Evolutionary conservation across 2,888 invertebrate genomes (phyloP), one percentile per base, ranked within the genome.

Genomic region (Dryococelus australis): DNA sequence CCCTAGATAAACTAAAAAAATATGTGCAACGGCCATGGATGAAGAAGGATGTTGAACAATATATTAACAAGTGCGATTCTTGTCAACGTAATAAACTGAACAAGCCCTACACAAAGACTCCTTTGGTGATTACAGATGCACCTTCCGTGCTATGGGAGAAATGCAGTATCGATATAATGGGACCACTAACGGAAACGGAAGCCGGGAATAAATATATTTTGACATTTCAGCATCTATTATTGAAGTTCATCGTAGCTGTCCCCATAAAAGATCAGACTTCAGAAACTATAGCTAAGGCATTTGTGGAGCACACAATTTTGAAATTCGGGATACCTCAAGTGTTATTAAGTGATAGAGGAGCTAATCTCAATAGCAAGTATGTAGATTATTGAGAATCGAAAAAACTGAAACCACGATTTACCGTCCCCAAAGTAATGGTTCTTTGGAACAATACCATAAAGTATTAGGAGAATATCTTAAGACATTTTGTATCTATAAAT

Each of bases 21-120:
- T 86, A 24, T 80, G n/a, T n/a, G n/a, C n/a, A n/a, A n/a, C n/a
- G n/a, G n/a, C n/a, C n/a, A n/a, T n/a, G n/a, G n/a, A n/a, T 86
- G 86, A 86, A 43, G 12, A 28, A 43, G n/a, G 86, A 86, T 12
- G 43, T 86, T n/a, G 86, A 86, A 43, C 5, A 35, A 16, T 86
- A 43, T n/a, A 35, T 80, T 24, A 9, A 26, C 27, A 13, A 26
- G 13, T 86, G 86, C 43, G 83, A 83, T 35, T 35, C 43, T 6
- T 83, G 83, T 24, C 83, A 83, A 83, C 28, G 13, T 12, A 43
- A 83, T 27, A 83, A 83, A 43, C 6, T 27, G 0, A 28, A 12
- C 6, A 28, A 28, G 26, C 28, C 28, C 13, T 20, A 83, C 28
- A 27, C 28, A 8, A 26, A 28, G 43, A 4, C 24, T 13, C 83